Conservation (phyloP, 1,140 invertebrate species). For the Epicauta chinensis region DNA sequence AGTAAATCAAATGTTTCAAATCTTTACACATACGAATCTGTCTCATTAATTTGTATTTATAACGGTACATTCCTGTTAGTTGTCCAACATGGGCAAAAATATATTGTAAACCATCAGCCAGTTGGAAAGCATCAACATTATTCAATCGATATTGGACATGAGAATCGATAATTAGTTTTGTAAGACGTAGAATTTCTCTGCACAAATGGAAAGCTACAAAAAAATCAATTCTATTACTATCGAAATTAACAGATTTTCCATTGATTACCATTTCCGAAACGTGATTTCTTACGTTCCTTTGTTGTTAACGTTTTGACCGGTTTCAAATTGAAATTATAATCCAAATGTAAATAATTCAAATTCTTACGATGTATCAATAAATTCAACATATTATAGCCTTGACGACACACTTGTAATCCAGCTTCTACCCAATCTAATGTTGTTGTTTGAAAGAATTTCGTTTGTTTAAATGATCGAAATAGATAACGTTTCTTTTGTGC, state of each 20-base stretch:
- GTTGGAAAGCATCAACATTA: conserved; percentile 98
- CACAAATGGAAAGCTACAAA: conserved; percentile 93
- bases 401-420: conserved; percentile 94
- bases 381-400: conserved; percentile 99
- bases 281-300: conserved; percentile 98
- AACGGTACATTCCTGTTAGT: conserved; percentile 99
- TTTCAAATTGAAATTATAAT: conserved; percentile 99
- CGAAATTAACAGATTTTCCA: background rate
- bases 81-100: conserved; percentile 99
- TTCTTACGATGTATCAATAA: conserved; percentile 98
- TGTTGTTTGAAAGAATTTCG: conserved; percentile 99
- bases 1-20: conserved; percentile 98
- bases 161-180: conserved; percentile 97
- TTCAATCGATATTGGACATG: conserved; percentile 99
- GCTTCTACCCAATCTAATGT: conserved; percentile 99
- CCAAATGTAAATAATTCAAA: conserved; percentile 97
- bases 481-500: conserved; percentile 97
- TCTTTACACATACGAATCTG: conserved; percentile 99
- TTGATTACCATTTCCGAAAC: conserved; percentile 90
- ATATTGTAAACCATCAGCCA: conserved; percentile 98
- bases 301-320: conserved; percentile 99
- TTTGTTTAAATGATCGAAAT: conserved; percentile 98
- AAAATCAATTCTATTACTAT: conserved; percentile 2
- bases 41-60: conserved; percentile 99
- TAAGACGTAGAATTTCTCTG: conserved; percentile 94